These are phyloP conservation scores for Tokudaia tokunoshimensis DNA, from an alignment of 2,797 vertebrate species.

Conservation along the genomic window DNA sequence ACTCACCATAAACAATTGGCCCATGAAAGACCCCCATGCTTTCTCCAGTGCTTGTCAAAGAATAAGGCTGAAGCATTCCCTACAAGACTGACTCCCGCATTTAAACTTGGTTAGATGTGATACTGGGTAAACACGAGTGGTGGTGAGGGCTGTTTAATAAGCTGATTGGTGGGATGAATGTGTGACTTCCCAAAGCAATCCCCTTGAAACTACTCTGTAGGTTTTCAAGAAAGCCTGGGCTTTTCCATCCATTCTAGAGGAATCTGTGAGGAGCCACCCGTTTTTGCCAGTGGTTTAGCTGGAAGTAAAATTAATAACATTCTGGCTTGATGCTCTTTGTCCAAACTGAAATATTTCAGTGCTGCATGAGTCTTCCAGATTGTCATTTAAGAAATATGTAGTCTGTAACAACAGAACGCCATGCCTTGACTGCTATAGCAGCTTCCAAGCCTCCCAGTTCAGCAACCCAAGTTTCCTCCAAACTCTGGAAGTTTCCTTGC, in stretches of 20 bases:
- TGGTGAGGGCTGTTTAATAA: slow-evolving; percentile 30
- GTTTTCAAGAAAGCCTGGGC: slow-evolving; percentile 42
- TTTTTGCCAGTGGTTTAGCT: slow-evolving; percentile 64
- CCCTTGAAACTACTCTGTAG: not conserved
- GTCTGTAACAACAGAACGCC: not conserved
- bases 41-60: slow-evolving; percentile 42
- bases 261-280: slow-evolving; percentile 43
- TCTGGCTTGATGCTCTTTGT: slow-evolving; percentile 29
- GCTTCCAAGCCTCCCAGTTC: not conserved
- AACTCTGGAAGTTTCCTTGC: too few species aligned
- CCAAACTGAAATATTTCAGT: slow-evolving; percentile 4
- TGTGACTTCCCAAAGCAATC: not conserved
- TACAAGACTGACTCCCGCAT: not conserved
- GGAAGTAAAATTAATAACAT: slow-evolving; percentile 64
- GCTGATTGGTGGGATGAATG: slow-evolving; percentile 10
- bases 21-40: not conserved
- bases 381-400: slow-evolving; percentile 14
- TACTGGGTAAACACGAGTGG: not conserved
- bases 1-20: slow-evolving; percentile 48
- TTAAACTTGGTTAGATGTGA: slow-evolving; percentile 51
- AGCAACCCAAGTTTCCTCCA: not conserved
- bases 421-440: not conserved
- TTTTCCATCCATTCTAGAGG: slow-evolving; percentile 31
- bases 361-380: not conserved
- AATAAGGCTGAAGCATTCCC: slow-evolving; percentile 22